These are phyloP conservation scores for Tetheella fluctuosa DNA, from an alignment of 2,888 invertebrate genomes.

Conservation along the genomic window DNA sequence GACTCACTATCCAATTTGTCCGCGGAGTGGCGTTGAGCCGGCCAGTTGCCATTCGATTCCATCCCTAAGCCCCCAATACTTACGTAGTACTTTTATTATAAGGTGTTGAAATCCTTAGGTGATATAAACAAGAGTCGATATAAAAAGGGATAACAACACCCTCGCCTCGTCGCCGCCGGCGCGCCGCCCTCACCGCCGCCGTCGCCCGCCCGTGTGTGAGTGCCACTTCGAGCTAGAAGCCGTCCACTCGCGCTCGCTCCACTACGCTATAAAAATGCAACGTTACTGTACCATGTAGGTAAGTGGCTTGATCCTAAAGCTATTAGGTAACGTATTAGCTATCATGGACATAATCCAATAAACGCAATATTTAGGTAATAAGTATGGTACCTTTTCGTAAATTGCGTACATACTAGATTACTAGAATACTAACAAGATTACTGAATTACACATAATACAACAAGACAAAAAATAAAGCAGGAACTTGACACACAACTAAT, in stretches of 20 bases:
- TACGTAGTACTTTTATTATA: neutral
- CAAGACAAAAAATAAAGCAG: too few relatives aligned
- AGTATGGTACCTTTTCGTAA: too few relatives aligned
- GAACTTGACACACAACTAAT: too few relatives aligned
- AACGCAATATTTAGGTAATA: too few relatives aligned
- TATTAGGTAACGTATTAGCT: too few relatives aligned
- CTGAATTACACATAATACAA: too few relatives aligned
- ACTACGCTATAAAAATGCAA: neutral
- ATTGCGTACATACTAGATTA: too few relatives aligned
- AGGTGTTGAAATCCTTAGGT: neutral
- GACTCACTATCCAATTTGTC: neutral
- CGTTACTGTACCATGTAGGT: neutral
- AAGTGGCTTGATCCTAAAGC: neutral
- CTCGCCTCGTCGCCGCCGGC: neutral
- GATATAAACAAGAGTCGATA: slow-evolving; percentile 2
- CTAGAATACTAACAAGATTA: too few relatives aligned
- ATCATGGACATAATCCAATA: too few relatives aligned
- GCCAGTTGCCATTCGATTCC: neutral
- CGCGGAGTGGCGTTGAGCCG: neutral
- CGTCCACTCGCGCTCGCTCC: slow-evolving; percentile 8
- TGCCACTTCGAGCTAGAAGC: neutral
- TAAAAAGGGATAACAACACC: slow-evolving; percentile 7
- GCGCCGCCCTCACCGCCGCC: neutral
- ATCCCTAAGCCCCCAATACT: neutral
- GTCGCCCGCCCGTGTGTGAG: neutral